Evolutionary conservation across 2,797 vertebrate genomes (phyloP).

Genomic region (Gila robusta): DNA sequence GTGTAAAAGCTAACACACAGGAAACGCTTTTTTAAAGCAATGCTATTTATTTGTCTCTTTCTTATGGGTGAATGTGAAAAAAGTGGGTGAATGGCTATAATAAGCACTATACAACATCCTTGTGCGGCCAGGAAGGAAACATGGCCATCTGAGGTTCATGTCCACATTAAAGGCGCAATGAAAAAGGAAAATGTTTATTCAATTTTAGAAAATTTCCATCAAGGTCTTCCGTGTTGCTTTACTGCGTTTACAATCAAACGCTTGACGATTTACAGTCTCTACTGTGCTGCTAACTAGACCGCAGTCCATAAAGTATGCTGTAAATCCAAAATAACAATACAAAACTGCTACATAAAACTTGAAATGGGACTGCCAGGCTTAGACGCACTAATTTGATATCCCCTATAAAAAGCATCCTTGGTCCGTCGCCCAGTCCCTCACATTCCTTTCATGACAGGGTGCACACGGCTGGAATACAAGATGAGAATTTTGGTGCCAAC

Average conservation of each 20-base stretch:
- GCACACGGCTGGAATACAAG: constrained; percentile 59
- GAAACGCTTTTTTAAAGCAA: constrained; percentile 11
- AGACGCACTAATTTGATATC: constrained; percentile 68
- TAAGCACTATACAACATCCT: constrained; percentile 40
- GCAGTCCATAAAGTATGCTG: constrained; percentile 61
- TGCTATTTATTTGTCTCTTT: constrained; percentile 25
- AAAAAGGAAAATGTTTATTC: constrained; percentile 47
- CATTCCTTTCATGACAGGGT: constrained; percentile 65
- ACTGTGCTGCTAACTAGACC: constrained; percentile 58
- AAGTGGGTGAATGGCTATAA: constrained; percentile 24
- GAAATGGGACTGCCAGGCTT: constrained; percentile 56
- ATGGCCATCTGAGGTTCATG: constrained; percentile 28
- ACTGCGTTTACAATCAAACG: constrained; percentile 52
- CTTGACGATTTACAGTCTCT: constrained; percentile 57
- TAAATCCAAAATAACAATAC: constrained; percentile 70
- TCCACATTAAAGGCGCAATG: constrained; percentile 44
- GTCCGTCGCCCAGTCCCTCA: constrained; percentile 52
- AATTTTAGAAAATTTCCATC: constrained; percentile 54
- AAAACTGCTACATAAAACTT: constrained; percentile 62
- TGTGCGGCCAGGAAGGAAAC: constrained; percentile 11
- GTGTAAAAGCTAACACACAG: neutral
- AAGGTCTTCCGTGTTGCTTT: constrained; percentile 47
- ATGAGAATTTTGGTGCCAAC: constrained; percentile 58
- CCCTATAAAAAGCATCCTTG: constrained; percentile 65
- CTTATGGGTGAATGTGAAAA: constrained; percentile 5